Base-by-base conservation (phyloP, 2,797 vertebrate species). In the Lycodopsis pacificus region DNA sequence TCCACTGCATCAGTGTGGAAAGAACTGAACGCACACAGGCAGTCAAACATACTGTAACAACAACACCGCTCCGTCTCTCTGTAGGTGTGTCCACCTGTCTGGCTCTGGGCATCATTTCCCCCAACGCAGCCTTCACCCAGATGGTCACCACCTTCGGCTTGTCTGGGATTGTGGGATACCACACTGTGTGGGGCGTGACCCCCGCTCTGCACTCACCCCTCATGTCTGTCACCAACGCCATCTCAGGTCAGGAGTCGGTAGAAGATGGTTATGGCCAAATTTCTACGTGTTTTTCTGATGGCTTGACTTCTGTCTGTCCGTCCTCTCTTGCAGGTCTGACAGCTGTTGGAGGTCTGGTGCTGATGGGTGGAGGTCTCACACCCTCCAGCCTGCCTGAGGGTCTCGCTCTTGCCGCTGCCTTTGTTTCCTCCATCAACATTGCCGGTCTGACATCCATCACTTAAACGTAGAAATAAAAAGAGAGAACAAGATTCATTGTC, bases 391-490 rank as follows among this genome's bases (percentile, higher is more conserved):
- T 95, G 17, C 95, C 96, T 0, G 84, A 97, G 79, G 77, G 89
- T 78, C 93, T 96, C 6, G 96, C 96, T 65, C 88, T 96, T 51
- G 91, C 94, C 22, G 96, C 96, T 32, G 96, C 95, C 1, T 97
- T 97, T 22, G 92, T 97, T 73, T 97, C 96, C 63, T 96, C 96
- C 56, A 94, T 97, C 86, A 97, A 96, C 91, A 96, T 96, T 15
- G 96, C 96, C 13, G 96, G 96, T 96, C 42, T 72, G 87, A 65
- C 17, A 2, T 42, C 65, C 20, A 61, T 46, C 70, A 22, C 70
- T 48, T 48, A 22, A 54, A 59, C 32, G 61, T 48, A 68, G 48
- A 65, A 36, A 32, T 38, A 70, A n/a, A 19, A 38, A 27, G 1
- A 15, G 10, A 22, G 8, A 62, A n/a, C 1, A 46, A 22, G 13